Conservation (phyloP, 2,797 vertebrate species). For the Pangasius krempfi region DNA sequence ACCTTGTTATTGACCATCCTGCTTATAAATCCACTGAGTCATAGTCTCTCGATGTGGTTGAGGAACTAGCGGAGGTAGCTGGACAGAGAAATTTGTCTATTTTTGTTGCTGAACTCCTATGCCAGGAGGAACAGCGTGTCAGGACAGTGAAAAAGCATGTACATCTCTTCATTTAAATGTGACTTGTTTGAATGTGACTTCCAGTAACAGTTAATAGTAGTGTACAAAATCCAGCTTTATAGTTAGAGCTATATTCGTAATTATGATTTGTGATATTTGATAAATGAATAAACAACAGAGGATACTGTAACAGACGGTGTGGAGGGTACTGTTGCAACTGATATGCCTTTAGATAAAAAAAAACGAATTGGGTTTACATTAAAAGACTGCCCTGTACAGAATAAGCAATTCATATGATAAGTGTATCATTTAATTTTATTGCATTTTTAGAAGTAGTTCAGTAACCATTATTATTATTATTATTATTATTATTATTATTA, state of each 20-base stretch:
- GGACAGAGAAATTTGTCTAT: not conserved
- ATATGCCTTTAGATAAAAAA: too few species aligned
- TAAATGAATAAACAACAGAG: not conserved
- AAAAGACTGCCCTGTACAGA: not conserved
- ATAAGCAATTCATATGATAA: not conserved
- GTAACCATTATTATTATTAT: not conserved
- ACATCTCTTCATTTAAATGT: not conserved
- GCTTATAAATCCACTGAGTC: not conserved
- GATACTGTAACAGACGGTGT: not conserved
- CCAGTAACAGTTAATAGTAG: not conserved
- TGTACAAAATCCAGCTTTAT: not conserved
- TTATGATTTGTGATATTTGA: not conserved
- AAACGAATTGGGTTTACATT: not conserved
- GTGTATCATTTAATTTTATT: not conserved
- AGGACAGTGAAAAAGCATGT: not conserved
- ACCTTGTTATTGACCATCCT: not conserved
- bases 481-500: too few species aligned
- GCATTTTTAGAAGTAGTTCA: not conserved
- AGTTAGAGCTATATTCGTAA: not conserved
- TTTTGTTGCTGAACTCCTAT: not conserved
- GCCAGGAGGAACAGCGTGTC: not conserved
- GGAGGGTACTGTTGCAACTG: not conserved
- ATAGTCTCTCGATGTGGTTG: not conserved
- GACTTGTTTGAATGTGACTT: not conserved
- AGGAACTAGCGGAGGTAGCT: not conserved